A percentile compares a stretch with the other conserved stretches of the same genome.
Conservation (phyloP, 2,113 vertebrate genomes). For the Sceloporus tristichus region DNA sequence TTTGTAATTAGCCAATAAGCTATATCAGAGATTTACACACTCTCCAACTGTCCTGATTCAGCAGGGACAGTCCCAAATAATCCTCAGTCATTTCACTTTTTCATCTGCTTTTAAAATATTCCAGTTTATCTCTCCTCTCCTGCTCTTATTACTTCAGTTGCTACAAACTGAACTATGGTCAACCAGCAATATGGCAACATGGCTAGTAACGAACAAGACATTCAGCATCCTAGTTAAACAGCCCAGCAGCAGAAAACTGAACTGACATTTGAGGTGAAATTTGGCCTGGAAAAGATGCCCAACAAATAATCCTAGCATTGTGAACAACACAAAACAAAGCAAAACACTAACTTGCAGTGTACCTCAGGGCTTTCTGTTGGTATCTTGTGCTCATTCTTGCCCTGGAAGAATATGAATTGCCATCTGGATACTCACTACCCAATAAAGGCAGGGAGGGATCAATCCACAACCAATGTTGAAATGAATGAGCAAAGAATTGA, state of each 20-base stretch:
- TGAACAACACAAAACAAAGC: background rate
- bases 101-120: background rate
- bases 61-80: background rate
- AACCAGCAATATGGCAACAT: background rate
- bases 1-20: no score
- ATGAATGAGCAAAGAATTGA: background rate
- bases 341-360: background rate
- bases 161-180: no score
- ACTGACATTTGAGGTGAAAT: no score
- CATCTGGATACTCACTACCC: background rate
- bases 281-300: background rate
- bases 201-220: background rate
- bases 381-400: background rate
- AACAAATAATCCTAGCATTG: background rate
- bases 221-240: background rate
- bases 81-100: background rate
- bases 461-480: background rate
- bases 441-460: background rate
- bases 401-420: background rate
- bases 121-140: no score
- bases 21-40: no score
- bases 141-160: no score
- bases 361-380: background rate
- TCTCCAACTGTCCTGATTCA: no score
- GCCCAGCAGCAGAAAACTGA: background rate